Conservation (phyloP, 2,113 vertebrate genomes). For the Vicugna pacos region DNA sequence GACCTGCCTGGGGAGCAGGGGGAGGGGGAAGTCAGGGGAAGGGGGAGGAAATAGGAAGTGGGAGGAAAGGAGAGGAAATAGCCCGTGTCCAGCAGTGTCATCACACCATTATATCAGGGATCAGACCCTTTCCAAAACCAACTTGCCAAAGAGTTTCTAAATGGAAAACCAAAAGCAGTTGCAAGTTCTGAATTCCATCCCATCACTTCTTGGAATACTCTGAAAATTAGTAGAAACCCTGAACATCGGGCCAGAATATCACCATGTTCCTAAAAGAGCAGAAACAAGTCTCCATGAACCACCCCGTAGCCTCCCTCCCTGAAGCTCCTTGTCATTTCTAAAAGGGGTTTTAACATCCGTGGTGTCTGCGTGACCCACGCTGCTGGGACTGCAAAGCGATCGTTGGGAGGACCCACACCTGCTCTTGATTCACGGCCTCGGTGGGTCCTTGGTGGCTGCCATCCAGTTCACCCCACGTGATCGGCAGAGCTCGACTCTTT, state of each 20-base stretch:
- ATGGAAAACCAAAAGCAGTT: background rate
- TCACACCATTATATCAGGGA: too few species aligned
- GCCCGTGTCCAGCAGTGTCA: too few species aligned
- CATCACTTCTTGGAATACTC: background rate
- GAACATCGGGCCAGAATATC: background rate
- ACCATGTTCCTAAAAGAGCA: background rate
- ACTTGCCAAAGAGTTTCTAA: background rate
- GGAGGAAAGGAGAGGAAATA: too few species aligned
- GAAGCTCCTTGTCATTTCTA: rapidly evolving
- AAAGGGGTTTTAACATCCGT: background rate
- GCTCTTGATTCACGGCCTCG: rapidly evolving
- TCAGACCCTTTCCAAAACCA: background rate
- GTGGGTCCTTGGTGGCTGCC: background rate
- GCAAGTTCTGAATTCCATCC: background rate
- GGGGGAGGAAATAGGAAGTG: background rate
- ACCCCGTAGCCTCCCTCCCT: background rate
- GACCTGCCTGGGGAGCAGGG: background rate
- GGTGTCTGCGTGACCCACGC: background rate
- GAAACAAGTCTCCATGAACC: background rate
- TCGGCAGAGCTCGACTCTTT: background rate
- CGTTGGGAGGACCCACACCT: background rate
- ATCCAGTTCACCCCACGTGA: background rate
- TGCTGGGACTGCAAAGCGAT: background rate
- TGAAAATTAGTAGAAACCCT: background rate
- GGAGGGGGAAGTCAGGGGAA: background rate